Percentiles rank a stretch among this genome's conserved stretches.
These are phyloP conservation scores for Trichechus manatus DNA, from an alignment of 2,113 vertebrate species.

Conservation along the genomic window DNA sequence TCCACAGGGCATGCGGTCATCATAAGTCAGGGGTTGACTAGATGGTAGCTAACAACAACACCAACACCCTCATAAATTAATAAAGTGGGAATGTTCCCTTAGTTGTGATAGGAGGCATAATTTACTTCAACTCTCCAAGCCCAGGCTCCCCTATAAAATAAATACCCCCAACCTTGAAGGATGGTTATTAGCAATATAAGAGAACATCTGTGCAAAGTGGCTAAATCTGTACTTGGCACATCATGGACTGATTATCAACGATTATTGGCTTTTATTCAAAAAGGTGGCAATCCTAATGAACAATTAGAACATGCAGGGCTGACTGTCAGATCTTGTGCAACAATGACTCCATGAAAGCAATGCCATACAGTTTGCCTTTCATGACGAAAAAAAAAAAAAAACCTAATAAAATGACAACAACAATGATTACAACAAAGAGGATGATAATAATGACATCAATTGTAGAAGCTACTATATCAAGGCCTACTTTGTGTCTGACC, in stretches of 20 bases:
- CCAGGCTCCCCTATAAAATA: not conserved
- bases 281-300: not conserved
- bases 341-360: not conserved
- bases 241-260: too few species aligned
- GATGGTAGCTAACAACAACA: too few species aligned
- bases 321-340: not conserved
- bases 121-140: not conserved
- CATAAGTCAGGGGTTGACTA: not conserved
- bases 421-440: not conserved
- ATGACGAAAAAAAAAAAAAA: too few species aligned
- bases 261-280: not conserved
- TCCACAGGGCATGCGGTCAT: not conserved
- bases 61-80: not conserved
- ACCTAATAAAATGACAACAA: not conserved
- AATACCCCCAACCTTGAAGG: not conserved
- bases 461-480: not conserved
- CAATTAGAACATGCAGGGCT: not conserved
- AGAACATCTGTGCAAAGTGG: not conserved
- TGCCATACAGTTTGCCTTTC: not conserved
- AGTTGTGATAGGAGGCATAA: not conserved
- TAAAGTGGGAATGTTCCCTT: not conserved
- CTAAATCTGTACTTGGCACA: not conserved
- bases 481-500: not conserved
- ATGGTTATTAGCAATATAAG: not conserved
- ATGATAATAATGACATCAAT: not conserved